These are phyloP conservation scores for Aphodius sticticus DNA, from an alignment of 2,888 invertebrate species.

Conservation along the genomic window DNA sequence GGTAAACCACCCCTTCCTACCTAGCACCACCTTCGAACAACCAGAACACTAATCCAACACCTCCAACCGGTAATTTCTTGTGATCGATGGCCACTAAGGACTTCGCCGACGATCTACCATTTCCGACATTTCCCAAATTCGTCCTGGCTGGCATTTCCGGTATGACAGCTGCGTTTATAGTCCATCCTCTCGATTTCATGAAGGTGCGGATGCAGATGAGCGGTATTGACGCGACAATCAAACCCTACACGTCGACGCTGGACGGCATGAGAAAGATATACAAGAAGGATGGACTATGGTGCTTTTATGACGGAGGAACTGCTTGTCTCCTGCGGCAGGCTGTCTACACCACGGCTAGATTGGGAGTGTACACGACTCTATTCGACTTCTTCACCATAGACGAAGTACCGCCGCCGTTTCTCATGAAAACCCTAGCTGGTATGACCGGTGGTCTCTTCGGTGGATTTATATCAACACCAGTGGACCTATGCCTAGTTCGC, in stretches of 20 bases:
- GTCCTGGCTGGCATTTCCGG: conserved; percentile 26
- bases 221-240: conserved; percentile 11
- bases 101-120: neutral
- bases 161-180: conserved; percentile 18
- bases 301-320: conserved; percentile 90
- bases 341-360: conserved; percentile 94
- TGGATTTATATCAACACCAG: conserved; percentile 91
- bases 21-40: no score
- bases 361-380: conserved; percentile 92
- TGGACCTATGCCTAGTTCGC: conserved; percentile 94
- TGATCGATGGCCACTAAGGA: neutral
- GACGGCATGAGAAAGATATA: conserved; percentile 17
- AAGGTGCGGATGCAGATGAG: conserved; percentile 31
- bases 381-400: conserved; percentile 71
- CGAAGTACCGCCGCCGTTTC: conserved; percentile 81
- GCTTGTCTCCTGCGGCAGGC: conserved; percentile 95
- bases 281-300: conserved; percentile 70
- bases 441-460: conserved; percentile 86
- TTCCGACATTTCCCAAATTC: conserved; percentile 22
- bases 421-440: conserved; percentile 84
- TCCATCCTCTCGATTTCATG: conserved; percentile 32
- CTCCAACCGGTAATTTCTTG: neutral
- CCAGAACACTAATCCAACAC: neutral
- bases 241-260: conserved; percentile 8
- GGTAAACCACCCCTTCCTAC: no score